Percentiles rank a stretch among this genome's conserved stretches.
These are phyloP conservation scores for Nebria brevicollis DNA, from an alignment of 2,888 invertebrate genomes.

Conservation along the genomic window DNA sequence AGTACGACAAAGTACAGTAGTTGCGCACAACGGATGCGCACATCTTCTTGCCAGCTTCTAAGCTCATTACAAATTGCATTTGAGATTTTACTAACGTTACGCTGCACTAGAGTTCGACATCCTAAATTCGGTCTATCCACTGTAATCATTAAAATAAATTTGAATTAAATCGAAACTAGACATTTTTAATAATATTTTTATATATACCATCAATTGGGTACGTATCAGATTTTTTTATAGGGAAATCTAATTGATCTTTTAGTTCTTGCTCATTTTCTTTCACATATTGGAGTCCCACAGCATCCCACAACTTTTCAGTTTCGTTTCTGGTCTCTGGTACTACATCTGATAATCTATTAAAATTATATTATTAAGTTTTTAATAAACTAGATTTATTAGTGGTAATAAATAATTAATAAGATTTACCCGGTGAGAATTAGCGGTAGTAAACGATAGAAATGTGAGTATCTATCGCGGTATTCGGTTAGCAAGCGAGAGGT, in stretches of 20 bases:
- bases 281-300: slow-evolving; percentile 81
- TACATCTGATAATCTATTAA: slow-evolving; percentile 78
- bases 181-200: slow-evolving; percentile 19
- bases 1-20: slow-evolving; percentile 77
- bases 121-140: slow-evolving; percentile 87
- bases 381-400: background rate
- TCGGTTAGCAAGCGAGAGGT: slow-evolving; percentile 82
- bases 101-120: slow-evolving; percentile 81
- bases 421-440: slow-evolving; percentile 81
- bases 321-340: slow-evolving; percentile 75
- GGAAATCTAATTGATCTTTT: slow-evolving; percentile 84
- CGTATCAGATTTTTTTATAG: slow-evolving; percentile 72
- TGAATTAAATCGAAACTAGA: slow-evolving; percentile 7
- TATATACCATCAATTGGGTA: slow-evolving; percentile 74
- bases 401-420: slow-evolving; percentile 21
- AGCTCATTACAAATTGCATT: slow-evolving; percentile 78
- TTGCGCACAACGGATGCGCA: slow-evolving; percentile 77
- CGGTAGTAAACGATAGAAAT: slow-evolving; percentile 86
- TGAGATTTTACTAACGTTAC: slow-evolving; percentile 78
- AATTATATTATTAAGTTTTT: slow-evolving; percentile 37
- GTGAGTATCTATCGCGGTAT: slow-evolving; percentile 88
- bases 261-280: slow-evolving; percentile 89
- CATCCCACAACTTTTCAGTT: slow-evolving; percentile 74
- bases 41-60: slow-evolving; percentile 76
- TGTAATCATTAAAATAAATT: slow-evolving; percentile 54